Base-by-base conservation (phyloP, 92 coral and sea anemone species). In the Pocillopora meandrina region DNA sequence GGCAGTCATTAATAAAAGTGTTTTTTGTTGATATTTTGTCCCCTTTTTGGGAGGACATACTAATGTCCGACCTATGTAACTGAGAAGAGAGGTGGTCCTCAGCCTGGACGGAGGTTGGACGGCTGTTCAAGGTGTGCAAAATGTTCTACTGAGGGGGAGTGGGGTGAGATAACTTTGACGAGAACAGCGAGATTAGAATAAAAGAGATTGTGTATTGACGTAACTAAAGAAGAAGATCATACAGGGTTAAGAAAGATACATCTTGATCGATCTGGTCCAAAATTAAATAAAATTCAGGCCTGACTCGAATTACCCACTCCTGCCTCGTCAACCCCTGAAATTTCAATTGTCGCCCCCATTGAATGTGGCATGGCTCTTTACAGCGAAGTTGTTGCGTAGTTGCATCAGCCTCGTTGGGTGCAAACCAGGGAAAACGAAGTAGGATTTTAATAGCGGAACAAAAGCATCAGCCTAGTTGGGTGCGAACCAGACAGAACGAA, bases 91-190 rank as follows among this genome's bases (percentile, higher is more conserved):
- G 79, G 79, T 75, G 79, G 79, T 75, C 67, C 67, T 75, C 79
- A 75, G 79, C 65, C 66, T 56, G 79, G 65, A 20, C 21, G 67
- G 66, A 21, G 66, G 55, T 75, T 75, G 79, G 65, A 57, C 0
- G 79, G 79, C 67, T 75, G 65, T 58, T 75, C 65, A 56, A 75
- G 79, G 35, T 75, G 66, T 75, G 79, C 66, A 55, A 75, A 75
- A 58, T 75, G 79, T 60, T 75, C 67, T 75, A 13, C 21, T 75
- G 79, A 75, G 79, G 79, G 79, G 79, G 65, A 58, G 79, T 57
- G 79, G 79, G 79, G 79, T 75, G 79, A 57, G 79, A 9, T 75
- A 75, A 75, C 52, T 75, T 65, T 75, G 79, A 75, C 67, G 65
- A 75, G 21, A 75, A 42, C 49, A 42, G 49, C 5, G 49, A 42